Percentiles rank a stretch among this genome's conserved stretches.
Evolutionary conservation across 2,888 invertebrate species (phyloP).

Genomic region (Melieria picta): DNA sequence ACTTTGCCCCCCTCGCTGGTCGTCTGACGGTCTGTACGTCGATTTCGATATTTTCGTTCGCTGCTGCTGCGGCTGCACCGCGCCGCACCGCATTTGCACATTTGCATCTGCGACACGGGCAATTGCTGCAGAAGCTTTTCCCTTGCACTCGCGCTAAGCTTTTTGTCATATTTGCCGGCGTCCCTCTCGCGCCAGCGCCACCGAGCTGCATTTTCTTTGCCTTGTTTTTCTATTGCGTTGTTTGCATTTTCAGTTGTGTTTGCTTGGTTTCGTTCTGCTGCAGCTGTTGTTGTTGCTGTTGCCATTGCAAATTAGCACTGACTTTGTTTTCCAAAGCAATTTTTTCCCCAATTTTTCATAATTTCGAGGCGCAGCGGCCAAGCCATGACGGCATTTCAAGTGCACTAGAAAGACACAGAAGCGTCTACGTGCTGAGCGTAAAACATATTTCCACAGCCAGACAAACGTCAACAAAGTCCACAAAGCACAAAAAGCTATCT

Average conservation of each 20-base stretch:
- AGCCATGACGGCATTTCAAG: too few relatives aligned
- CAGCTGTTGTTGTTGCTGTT: constrained; percentile 18
- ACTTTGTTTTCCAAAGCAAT: constrained; percentile 19
- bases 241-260: constrained; percentile 42
- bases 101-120: constrained; percentile 49
- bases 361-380: too few relatives aligned
- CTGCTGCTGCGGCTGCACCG: too few relatives aligned
- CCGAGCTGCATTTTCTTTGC: too few relatives aligned
- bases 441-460: too few relatives aligned
- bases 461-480: too few relatives aligned
- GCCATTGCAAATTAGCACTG: background rate
- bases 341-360: constrained; percentile 3
- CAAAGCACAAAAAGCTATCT: too few relatives aligned
- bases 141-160: background rate
- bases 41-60: background rate
- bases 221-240: constrained; percentile 37
- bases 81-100: constrained; percentile 34
- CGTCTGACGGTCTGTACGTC: constrained; percentile 10
- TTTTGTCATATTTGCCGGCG: background rate
- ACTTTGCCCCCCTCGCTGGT: background rate
- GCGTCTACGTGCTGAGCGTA: too few relatives aligned
- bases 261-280: constrained; percentile 8
- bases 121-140: constrained; percentile 42
- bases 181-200: background rate
- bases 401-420: too few relatives aligned